A percentile compares a stretch with the other conserved stretches of the same genome.
Conservation (phyloP, 1,140 invertebrate species). For the Pseudomyrmex cubaensis region DNA sequence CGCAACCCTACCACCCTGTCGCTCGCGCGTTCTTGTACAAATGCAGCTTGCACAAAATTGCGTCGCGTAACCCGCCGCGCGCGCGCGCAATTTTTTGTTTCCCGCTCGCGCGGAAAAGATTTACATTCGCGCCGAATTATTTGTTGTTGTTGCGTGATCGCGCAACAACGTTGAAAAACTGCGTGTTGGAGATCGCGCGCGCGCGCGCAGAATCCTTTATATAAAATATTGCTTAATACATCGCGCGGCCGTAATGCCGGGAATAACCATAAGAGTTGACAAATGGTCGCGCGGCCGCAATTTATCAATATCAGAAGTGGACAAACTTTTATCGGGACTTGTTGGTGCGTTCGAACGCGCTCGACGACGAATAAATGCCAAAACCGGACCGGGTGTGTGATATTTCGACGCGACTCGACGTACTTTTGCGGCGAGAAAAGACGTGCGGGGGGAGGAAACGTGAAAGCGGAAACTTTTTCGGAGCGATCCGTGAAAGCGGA, state of each 20-base stretch:
- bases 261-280: conserved; percentile 46
- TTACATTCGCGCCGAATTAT: not conserved
- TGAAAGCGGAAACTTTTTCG: conserved; percentile 55
- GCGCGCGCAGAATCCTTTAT: conserved; percentile 13
- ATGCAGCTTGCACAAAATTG: not conserved
- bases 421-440: conserved; percentile 1
- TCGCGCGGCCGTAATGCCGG: conserved; percentile 30
- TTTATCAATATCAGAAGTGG: conserved; percentile 55
- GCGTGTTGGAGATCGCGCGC: not conserved
- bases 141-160: not conserved
- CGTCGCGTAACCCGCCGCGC: not conserved
- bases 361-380: conserved; percentile 19
- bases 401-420: conserved; percentile 11
- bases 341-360: conserved; percentile 39
- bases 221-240: conserved; percentile 38
- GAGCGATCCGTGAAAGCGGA: conserved; percentile 65
- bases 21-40: not conserved
- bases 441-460: not conserved
- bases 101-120: not conserved
- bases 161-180: conserved; percentile 11
- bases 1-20: conserved; percentile 4
- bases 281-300: conserved; percentile 42
- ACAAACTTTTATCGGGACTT: conserved; percentile 47
- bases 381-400: not conserved
- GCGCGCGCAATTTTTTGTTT: not conserved